These are phyloP conservation scores for Chironomus tentans DNA, from an alignment of 2,888 invertebrate species.

Conservation along the genomic window DNA sequence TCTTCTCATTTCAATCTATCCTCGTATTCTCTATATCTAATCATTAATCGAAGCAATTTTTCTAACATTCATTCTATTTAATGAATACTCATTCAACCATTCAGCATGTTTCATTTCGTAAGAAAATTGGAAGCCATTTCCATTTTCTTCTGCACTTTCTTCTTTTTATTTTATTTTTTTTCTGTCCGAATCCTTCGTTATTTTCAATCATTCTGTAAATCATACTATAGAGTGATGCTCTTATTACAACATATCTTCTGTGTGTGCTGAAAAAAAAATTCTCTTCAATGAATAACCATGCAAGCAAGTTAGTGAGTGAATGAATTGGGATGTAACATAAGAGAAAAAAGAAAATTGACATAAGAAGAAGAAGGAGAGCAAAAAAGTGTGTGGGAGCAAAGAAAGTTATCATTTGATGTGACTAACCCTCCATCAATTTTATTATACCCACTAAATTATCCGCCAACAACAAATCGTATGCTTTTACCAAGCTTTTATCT, in stretches of 20 bases:
- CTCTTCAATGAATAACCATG: neutral
- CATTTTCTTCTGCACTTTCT: neutral
- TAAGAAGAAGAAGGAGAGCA: neutral
- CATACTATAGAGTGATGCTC: neutral
- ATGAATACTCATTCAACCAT: constrained; percentile 4
- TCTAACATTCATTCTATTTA: neutral
- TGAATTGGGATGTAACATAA: no score
- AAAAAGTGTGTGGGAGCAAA: neutral
- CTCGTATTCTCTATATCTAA: neutral
- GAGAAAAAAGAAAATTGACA: no score
- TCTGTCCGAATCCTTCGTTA: no score
- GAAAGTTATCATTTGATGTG: neutral
- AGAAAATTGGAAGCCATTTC: constrained; percentile 8
- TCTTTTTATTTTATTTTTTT: neutral
- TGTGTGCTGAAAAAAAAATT: neutral
- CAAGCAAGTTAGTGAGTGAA: no score
- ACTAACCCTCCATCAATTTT: constrained; percentile 15
- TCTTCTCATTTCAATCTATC: no score
- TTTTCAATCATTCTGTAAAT: neutral
- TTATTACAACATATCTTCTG: neutral
- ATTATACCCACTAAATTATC: constrained; percentile 16
- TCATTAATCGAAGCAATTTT: neutral
- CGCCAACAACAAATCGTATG: neutral
- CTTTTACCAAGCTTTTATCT: neutral
- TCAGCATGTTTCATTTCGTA: neutral